Conservation (phyloP, 1,140 invertebrate genomes). For the Zaprionus taronus region DNA sequence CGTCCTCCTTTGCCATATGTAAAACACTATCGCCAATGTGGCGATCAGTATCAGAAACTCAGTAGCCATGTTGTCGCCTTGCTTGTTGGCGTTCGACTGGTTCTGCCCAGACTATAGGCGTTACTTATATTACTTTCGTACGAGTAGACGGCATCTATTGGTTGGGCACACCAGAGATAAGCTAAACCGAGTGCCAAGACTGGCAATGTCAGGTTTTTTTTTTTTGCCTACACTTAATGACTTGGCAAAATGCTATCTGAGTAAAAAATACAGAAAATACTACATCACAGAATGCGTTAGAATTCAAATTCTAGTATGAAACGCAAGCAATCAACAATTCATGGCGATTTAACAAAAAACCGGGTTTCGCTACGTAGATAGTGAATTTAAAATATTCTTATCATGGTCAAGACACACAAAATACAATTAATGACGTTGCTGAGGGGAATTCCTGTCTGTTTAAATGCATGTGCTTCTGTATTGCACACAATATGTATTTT, state of each 20-base stretch:
- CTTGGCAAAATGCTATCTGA: not conserved
- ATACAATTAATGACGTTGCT: not conserved
- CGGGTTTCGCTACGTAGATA: not conserved
- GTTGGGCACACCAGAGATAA: constrained; percentile 2
- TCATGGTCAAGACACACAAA: not conserved
- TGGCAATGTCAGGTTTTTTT: not conserved
- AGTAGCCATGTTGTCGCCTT: constrained; percentile 39
- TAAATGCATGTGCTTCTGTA: not conserved
- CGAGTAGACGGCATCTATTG: not conserved
- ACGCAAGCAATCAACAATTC: not conserved
- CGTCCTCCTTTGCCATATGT: constrained; percentile 52
- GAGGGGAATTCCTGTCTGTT: not conserved
- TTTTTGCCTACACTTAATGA: constrained; percentile 3
- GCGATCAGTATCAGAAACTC: constrained; percentile 53
- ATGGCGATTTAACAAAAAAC: not conserved
- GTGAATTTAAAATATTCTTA: not conserved
- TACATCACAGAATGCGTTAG: not conserved
- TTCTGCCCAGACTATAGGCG: not conserved
- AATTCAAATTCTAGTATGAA: not conserved
- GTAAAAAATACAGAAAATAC: not conserved
- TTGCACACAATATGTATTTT: not conserved
- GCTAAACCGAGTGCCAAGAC: not conserved
- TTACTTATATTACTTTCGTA: not conserved
- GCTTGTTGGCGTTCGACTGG: constrained; percentile 30
- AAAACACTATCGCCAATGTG: constrained; percentile 49